phyloP scores from a whole-genome alignment of 2,797 vertebrate genomes.

The Tokudaia tokunoshimensis region DNA sequence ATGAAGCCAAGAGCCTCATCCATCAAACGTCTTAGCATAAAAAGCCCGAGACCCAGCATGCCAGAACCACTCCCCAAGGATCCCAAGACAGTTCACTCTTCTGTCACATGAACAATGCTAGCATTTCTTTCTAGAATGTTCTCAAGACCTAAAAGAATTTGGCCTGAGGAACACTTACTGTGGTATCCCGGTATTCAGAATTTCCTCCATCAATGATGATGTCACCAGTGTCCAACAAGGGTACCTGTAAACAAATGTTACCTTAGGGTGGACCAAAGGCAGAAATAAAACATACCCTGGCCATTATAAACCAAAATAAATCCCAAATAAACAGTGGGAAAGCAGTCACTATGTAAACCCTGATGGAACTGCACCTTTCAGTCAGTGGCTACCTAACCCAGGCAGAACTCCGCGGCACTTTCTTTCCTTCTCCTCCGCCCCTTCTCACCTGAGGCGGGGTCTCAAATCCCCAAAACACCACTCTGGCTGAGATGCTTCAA shows the following conservation, averaged over 20 bases:
- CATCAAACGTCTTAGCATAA: not conserved
- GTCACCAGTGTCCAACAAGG: conserved; percentile 93
- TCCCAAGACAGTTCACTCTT: rapidly evolving
- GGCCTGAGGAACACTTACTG: conserved; percentile 88
- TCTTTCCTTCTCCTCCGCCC: not conserved
- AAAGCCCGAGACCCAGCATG: rapidly evolving
- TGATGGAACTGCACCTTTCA: not conserved
- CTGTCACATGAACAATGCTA: not conserved
- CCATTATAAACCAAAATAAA: not conserved
- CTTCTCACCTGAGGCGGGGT: not conserved
- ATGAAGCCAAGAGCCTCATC: not conserved
- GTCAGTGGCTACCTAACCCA: not conserved
- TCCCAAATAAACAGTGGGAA: not conserved
- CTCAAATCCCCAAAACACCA: not conserved
- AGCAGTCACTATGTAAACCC: not conserved
- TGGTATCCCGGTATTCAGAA: conserved; percentile 97
- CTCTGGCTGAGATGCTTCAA: not conserved
- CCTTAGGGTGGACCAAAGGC: not conserved
- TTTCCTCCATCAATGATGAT: conserved; percentile 99
- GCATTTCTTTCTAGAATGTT: not conserved
- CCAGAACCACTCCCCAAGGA: not conserved
- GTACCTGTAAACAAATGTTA: conserved; percentile 89
- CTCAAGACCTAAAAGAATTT: not conserved
- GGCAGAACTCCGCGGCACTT: not conserved
- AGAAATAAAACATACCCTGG: not conserved